Evolutionary conservation across 2,888 invertebrate genomes (phyloP).

Genomic region (Andrena bucephala): DNA sequence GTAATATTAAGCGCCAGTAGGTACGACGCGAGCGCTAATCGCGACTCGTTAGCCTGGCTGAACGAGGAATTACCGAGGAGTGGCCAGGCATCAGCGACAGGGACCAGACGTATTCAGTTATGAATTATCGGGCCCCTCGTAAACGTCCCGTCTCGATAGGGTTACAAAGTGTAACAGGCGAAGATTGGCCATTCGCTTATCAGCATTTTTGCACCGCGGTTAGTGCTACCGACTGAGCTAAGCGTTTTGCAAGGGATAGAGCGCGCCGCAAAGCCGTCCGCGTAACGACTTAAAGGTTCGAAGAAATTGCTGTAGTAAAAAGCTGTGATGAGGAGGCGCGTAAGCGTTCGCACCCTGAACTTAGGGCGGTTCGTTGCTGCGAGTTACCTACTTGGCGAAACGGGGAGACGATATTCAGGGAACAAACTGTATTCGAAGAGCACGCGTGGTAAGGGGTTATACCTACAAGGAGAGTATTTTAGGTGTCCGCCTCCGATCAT

Average conservation of each 20-base stretch:
- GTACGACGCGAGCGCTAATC: constrained; percentile 31
- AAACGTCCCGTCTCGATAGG: constrained; percentile 31
- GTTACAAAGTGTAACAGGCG: constrained; percentile 39
- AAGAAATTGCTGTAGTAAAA: constrained; percentile 65
- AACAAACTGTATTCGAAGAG: constrained; percentile 43
- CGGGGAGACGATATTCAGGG: constrained; percentile 53
- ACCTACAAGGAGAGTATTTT: no score
- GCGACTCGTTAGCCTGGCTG: constrained; percentile 43
- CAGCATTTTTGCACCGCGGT: constrained; percentile 49
- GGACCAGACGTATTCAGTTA: constrained; percentile 8
- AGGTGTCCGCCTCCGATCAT: no score
- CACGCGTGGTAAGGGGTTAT: background rate
- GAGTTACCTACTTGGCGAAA: constrained; percentile 48
- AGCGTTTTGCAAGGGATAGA: constrained; percentile 41
- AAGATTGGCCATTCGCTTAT: constrained; percentile 48
- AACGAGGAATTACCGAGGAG: constrained; percentile 51
- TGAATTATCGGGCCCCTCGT: constrained; percentile 55
- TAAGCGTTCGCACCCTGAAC: constrained; percentile 68
- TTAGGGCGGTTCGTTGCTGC: constrained; percentile 29
- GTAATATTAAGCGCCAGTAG: constrained; percentile 36
- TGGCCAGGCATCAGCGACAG: constrained; percentile 16
- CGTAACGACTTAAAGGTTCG: constrained; percentile 65
- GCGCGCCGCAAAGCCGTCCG: constrained; percentile 17
- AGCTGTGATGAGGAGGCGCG: constrained; percentile 64
- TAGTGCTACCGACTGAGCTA: constrained; percentile 28